These are phyloP conservation scores for Hydra vulgaris DNA, from an alignment of 30 jellyfish, hydroid and myxozoan genomes.

Conservation along the genomic window DNA sequence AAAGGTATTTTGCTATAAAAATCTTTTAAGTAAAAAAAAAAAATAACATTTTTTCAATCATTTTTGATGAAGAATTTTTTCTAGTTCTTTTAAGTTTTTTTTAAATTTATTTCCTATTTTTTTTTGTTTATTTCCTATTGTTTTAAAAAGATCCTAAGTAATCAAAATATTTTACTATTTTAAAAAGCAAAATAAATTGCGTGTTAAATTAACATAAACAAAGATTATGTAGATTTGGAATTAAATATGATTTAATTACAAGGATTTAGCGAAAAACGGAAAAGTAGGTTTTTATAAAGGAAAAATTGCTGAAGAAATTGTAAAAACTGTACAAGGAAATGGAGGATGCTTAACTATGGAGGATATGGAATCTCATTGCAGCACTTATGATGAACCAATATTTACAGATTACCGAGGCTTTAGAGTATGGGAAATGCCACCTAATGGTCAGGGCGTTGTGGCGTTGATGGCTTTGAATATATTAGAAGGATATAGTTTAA, in stretches of 20 bases:
- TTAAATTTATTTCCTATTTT: too few species aligned
- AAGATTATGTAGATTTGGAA: neutral
- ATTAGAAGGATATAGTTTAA: constrained; percentile 49
- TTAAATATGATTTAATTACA: neutral
- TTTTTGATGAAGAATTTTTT: too few species aligned
- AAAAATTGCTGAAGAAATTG: constrained; percentile 56
- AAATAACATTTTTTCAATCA: neutral
- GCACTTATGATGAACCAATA: constrained; percentile 65
- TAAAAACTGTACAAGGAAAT: constrained; percentile 62
- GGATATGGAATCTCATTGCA: constrained; percentile 44
- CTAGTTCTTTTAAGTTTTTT: neutral
- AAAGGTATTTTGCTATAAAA: constrained; percentile 41
- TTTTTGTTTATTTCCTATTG: too few species aligned
- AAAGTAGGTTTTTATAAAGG: constrained; percentile 75
- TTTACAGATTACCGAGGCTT: constrained; percentile 48
- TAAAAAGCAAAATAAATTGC: too few species aligned
- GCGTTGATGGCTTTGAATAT: constrained; percentile 78
- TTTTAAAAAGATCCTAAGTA: too few species aligned
- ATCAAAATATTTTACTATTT: too few species aligned
- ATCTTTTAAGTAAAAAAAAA: too few species aligned
- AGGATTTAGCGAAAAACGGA: constrained; percentile 66
- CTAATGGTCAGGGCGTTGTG: constrained; percentile 87
- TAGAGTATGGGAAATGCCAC: constrained; percentile 81
- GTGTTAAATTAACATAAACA: neutral
- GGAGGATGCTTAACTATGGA: constrained; percentile 61